A percentile compares a stretch with the other conserved stretches of the same genome.
Evolutionary conservation across 2,113 vertebrate genomes (phyloP).

Genomic region (Eupsittula cactorum): DNA sequence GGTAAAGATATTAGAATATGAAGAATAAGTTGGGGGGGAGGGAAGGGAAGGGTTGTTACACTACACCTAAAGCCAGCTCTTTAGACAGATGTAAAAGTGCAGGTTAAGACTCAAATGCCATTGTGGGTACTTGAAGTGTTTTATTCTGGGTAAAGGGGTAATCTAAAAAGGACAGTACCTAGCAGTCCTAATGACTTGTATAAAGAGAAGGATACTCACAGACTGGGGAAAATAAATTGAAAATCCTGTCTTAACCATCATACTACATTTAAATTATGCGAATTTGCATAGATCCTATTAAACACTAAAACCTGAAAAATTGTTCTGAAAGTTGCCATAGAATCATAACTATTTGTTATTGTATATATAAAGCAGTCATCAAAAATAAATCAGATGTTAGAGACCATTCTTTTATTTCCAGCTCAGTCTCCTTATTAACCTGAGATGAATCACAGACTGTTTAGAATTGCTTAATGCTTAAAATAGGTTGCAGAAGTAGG

Average conservation of each 20-base stretch:
- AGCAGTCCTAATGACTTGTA: conserved; percentile 5
- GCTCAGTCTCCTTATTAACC: not conserved
- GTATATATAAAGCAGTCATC: not conserved
- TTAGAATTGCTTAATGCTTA: not conserved
- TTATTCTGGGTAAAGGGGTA: conserved; percentile 34
- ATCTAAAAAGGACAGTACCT: conserved; percentile 12
- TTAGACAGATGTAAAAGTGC: not conserved
- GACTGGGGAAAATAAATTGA: conserved; percentile 47
- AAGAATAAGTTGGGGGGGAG: not conserved
- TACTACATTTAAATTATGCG: conserved; percentile 29
- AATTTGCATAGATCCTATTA: conserved; percentile 8
- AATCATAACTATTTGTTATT: conserved; percentile 21
- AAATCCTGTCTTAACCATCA: conserved; percentile 61
- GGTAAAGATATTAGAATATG: no score
- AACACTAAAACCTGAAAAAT: conserved; percentile 35
- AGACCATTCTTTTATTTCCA: not conserved
- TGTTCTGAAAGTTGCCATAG: conserved; percentile 25
- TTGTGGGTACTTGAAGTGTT: not conserved
- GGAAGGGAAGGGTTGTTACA: not conserved
- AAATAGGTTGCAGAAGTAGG: conserved; percentile 41
- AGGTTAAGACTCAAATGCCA: not conserved
- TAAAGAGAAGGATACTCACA: conserved; percentile 30
- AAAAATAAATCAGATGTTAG: not conserved
- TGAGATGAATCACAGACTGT: not conserved
- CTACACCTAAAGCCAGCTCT: not conserved